Evolutionary conservation across 2,888 invertebrate genomes (phyloP).

Genomic region (Scaptomyza reducta): DNA sequence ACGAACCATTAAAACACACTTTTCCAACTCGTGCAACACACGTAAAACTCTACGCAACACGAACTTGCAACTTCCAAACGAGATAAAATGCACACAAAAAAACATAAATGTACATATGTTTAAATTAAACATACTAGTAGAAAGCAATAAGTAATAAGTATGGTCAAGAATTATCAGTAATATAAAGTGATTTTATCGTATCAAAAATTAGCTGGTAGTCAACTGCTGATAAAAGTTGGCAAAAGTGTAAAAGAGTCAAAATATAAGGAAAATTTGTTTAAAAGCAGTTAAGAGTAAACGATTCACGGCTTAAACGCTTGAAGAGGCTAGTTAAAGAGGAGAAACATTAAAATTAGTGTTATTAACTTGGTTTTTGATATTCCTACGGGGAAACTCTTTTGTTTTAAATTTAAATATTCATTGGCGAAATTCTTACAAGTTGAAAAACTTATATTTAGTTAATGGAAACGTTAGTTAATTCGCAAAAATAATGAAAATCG

Average conservation of each 20-base stretch:
- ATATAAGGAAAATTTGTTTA: no score
- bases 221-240: not conserved
- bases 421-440: no score
- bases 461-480: not conserved
- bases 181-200: not conserved
- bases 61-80: conserved; percentile 2
- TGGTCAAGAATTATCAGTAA: conserved; percentile 6
- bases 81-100: not conserved
- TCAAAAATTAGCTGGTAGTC: not conserved
- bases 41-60: conserved; percentile 23
- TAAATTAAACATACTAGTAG: not conserved
- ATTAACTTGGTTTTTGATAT: no score
- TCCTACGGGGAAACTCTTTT: no score
- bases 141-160: not conserved
- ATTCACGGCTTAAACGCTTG: not conserved
- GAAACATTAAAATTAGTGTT: no score
- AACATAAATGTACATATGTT: not conserved
- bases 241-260: no score
- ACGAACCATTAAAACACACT: conserved; percentile 37
- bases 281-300: not conserved
- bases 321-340: no score
- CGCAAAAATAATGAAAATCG: no score
- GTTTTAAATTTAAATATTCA: no score
- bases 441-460: no score
- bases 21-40: conserved; percentile 38